Conservation (phyloP, 2,888 invertebrate genomes). For the Lepidochitona cinerea region DNA sequence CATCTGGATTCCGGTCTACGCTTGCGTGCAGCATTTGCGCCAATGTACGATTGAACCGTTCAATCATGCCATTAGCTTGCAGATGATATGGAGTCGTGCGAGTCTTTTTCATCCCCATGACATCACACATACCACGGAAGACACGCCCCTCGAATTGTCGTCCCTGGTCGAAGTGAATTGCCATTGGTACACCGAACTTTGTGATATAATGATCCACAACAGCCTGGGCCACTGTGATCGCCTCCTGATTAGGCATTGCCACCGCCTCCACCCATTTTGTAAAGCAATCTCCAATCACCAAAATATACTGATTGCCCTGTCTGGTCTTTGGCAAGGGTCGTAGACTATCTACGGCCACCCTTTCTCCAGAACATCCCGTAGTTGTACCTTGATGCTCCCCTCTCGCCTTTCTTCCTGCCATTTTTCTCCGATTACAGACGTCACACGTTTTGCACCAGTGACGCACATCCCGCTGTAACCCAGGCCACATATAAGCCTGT, state of each 20-base stretch:
- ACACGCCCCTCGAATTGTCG: conserved; percentile 25
- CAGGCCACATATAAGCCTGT: conserved; percentile 14
- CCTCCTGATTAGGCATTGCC: conserved; percentile 26
- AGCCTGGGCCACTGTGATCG: conserved; percentile 22
- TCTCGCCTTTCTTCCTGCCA: conserved; percentile 5
- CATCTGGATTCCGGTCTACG: conserved; percentile 17
- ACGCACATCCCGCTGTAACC: conserved; percentile 11
- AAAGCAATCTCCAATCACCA: conserved; percentile 31
- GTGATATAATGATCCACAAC: conserved; percentile 20
- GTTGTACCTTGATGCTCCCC: conserved; percentile 21
- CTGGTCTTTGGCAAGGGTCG: conserved; percentile 23
- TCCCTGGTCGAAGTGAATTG: conserved; percentile 30
- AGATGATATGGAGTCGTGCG: conserved; percentile 30
- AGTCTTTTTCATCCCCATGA: conserved; percentile 28
- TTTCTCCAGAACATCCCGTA: conserved; percentile 20
- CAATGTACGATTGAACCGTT: conserved; percentile 27
- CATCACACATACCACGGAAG: conserved; percentile 18
- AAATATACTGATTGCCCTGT: conserved; percentile 23
- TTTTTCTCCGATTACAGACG: conserved; percentile 17
- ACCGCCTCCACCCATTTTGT: conserved; percentile 30
- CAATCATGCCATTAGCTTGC: conserved; percentile 28
- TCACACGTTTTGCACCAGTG: conserved; percentile 8
- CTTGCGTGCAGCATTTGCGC: conserved; percentile 20
- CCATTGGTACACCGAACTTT: conserved; percentile 25
- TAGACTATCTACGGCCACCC: conserved; percentile 21